Conservation (phyloP, 2,797 vertebrate genomes). For the Cyprinodon diabolis region DNA sequence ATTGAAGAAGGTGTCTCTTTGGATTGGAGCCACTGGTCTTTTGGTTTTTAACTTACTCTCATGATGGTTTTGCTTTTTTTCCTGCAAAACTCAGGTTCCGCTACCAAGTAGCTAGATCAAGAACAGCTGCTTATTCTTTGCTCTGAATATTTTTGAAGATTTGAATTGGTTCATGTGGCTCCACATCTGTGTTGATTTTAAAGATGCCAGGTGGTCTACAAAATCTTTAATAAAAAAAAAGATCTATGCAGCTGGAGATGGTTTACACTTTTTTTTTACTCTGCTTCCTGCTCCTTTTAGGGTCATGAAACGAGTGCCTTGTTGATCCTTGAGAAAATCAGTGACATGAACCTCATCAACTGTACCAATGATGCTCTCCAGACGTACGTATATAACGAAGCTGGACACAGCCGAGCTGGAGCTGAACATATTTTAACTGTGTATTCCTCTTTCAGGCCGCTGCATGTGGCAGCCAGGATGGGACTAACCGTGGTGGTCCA, state of each 20-base stretch:
- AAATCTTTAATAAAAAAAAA: background rate
- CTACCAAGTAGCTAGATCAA: background rate
- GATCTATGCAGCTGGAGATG: background rate
- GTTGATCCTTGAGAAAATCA: conserved; percentile 75
- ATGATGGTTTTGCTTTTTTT: background rate
- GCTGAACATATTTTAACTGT: conserved; percentile 6
- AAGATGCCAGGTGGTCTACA: background rate
- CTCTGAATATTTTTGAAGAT: background rate
- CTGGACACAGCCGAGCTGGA: background rate
- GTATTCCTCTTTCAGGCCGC: conserved; percentile 78
- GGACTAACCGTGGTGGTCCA: conserved; percentile 95
- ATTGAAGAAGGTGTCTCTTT: background rate
- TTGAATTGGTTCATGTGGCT: background rate
- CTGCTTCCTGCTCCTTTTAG: conserved; percentile 39
- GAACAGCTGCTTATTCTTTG: background rate
- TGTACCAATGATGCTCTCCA: conserved; percentile 68
- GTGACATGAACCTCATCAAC: conserved; percentile 72
- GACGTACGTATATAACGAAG: conserved; percentile 53
- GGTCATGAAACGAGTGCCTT: conserved; percentile 73
- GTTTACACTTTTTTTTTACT: background rate
- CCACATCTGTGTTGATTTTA: background rate
- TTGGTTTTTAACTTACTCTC: background rate
- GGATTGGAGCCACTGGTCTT: background rate
- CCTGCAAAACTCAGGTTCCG: background rate
- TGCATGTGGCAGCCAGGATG: conserved; percentile 92